These are phyloP conservation scores for Laticauda laticaudata DNA, from an alignment of 2,113 vertebrate species.

Conservation along the genomic window DNA sequence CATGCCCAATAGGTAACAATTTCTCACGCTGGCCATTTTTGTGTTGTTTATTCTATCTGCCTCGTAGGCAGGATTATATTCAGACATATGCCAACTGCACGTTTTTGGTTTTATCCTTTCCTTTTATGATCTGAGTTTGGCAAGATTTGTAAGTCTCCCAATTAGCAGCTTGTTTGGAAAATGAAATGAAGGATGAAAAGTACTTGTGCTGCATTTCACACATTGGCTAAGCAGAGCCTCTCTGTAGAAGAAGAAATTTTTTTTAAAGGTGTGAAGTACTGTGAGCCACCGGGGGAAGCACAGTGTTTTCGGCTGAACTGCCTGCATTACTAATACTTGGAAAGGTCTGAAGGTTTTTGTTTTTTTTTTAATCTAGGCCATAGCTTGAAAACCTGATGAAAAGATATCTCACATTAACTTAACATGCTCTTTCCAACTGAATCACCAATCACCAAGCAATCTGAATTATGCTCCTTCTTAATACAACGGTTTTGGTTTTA, in stretches of 20 bases:
- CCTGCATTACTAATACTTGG: background rate
- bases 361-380: background rate
- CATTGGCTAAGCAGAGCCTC: background rate
- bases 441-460: background rate
- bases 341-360: background rate
- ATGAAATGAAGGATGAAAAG: conserved; percentile 34
- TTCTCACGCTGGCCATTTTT: background rate
- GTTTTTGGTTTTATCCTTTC: background rate
- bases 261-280: background rate
- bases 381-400: background rate
- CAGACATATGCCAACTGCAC: conserved; percentile 20
- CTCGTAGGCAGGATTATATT: background rate
- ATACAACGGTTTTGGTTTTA: background rate
- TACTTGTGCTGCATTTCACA: conserved; percentile 5
- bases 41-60: background rate
- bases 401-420: background rate
- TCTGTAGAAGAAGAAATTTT: background rate
- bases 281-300: background rate
- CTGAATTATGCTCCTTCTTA: background rate
- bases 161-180: conserved; percentile 34
- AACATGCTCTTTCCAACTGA: background rate
- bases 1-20: background rate
- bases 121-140: conserved; percentile 11
- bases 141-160: conserved; percentile 25
- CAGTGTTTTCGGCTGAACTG: background rate